Evolutionary conservation across 2,797 vertebrate genomes (phyloP).

Genomic region (Anguilla marmorata): DNA sequence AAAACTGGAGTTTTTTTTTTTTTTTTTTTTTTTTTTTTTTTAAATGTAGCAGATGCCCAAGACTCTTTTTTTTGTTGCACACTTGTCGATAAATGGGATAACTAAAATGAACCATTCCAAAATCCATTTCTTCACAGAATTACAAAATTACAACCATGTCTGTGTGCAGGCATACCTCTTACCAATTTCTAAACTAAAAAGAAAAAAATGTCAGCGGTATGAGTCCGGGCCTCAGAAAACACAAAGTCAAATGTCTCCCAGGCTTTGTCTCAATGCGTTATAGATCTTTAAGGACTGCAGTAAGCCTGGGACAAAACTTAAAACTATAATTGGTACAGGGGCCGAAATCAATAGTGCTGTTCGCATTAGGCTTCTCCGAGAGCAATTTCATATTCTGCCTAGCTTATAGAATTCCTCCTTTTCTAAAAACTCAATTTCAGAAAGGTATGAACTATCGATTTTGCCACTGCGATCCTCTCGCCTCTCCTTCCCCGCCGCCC

Average conservation of each 20-base stretch:
- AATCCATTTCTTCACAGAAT: conserved; percentile 56
- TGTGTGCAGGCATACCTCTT: conserved; percentile 54
- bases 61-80: conserved; percentile 13
- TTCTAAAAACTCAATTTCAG: conserved; percentile 72
- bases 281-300: conserved; percentile 61
- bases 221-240: conserved; percentile 62
- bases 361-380: conserved; percentile 49
- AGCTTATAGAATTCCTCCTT: conserved; percentile 62
- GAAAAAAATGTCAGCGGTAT: conserved; percentile 53
- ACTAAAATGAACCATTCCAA: conserved; percentile 35
- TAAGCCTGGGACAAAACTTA: conserved; percentile 61
- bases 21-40: neutral
- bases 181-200: conserved; percentile 52
- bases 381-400: conserved; percentile 70
- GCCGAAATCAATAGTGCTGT: conserved; percentile 58
- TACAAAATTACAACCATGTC: conserved; percentile 58
- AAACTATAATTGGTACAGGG: conserved; percentile 69
- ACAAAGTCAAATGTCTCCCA: conserved; percentile 62
- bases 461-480: conserved; percentile 57
- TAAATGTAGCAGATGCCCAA: conserved; percentile 23
- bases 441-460: conserved; percentile 75
- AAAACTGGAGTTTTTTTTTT: neutral
- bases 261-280: conserved; percentile 46
- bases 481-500: conserved; percentile 50
- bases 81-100: conserved; percentile 31